These are phyloP conservation scores for Calidris pugnax DNA, from an alignment of 2,113 vertebrate species.

Conservation along the genomic window DNA sequence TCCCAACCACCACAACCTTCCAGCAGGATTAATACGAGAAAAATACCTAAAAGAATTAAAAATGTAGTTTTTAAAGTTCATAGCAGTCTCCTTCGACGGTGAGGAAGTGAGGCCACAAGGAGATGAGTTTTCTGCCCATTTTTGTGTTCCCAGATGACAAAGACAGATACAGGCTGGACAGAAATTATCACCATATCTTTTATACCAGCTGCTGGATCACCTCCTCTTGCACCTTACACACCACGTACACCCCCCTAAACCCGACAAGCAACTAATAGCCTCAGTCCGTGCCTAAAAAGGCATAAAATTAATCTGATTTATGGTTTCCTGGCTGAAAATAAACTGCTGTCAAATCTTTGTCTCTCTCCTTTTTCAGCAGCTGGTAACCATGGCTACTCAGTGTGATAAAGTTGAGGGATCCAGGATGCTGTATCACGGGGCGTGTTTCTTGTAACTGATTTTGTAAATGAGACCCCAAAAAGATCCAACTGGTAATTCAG, in stretches of 20 bases:
- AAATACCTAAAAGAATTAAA: neutral
- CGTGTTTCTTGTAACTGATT: constrained; percentile 1
- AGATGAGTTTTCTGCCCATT: neutral
- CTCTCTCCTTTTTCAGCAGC: neutral
- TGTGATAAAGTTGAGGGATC: neutral
- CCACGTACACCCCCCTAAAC: neutral
- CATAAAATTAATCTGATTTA: constrained; percentile 13
- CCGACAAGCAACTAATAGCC: neutral
- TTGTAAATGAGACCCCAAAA: neutral
- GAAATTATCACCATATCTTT: neutral
- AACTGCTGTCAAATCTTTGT: constrained; percentile 30
- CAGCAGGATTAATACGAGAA: neutral
- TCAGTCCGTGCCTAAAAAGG: neutral
- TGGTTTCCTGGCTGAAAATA: constrained; percentile 6
- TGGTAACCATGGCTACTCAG: constrained; percentile 44
- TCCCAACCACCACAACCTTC: neutral
- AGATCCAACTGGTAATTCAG: constrained; percentile 7
- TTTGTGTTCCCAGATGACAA: neutral
- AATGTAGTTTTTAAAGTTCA: neutral
- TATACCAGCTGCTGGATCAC: neutral
- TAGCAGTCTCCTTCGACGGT: neutral
- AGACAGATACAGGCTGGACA: neutral
- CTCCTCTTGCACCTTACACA: neutral
- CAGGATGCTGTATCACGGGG: neutral
- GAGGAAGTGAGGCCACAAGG: neutral